These are phyloP conservation scores for Lycorma delicatula DNA, from an alignment of 1,140 invertebrate genomes.

Conservation along the genomic window DNA sequence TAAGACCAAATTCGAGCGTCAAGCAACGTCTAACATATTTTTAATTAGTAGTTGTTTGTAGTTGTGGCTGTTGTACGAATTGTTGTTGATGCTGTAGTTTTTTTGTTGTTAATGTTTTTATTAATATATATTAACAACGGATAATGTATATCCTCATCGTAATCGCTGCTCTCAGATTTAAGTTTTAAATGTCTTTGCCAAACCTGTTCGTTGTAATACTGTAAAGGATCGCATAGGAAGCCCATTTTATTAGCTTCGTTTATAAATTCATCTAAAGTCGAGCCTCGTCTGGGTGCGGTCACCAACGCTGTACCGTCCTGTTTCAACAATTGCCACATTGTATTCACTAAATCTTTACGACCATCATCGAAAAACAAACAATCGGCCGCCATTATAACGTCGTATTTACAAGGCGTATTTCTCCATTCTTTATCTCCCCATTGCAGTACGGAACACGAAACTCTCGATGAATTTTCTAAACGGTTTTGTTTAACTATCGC, in stretches of 20 bases:
- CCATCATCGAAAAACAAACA: constrained; percentile 79
- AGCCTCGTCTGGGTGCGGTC: constrained; percentile 66
- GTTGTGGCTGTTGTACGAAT: no score
- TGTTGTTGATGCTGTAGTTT: background rate
- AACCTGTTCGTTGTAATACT: constrained; percentile 52
- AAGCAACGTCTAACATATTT: no score
- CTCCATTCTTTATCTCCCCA: constrained; percentile 34
- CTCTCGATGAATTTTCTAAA: constrained; percentile 26
- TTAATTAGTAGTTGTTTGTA: no score
- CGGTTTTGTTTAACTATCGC: constrained; percentile 53
- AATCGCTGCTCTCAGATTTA: constrained; percentile 46
- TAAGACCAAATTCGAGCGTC: no score
- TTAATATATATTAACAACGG: constrained; percentile 51
- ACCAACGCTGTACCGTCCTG: constrained; percentile 56
- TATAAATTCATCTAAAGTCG: constrained; percentile 61
- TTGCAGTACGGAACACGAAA: constrained; percentile 40
- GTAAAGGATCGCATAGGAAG: constrained; percentile 45
- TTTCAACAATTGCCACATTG: constrained; percentile 57
- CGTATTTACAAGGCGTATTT: constrained; percentile 43
- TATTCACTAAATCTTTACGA: constrained; percentile 56
- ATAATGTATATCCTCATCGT: constrained; percentile 59
- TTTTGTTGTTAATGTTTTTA: no score
- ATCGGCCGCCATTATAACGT: constrained; percentile 66
- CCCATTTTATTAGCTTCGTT: constrained; percentile 48
- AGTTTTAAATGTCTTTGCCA: constrained; percentile 57